Evolutionary conservation across 2,888 invertebrate species (phyloP), one percentile per base, ranked within the genome.

Genomic region (Pemphredon lugubris): DNA sequence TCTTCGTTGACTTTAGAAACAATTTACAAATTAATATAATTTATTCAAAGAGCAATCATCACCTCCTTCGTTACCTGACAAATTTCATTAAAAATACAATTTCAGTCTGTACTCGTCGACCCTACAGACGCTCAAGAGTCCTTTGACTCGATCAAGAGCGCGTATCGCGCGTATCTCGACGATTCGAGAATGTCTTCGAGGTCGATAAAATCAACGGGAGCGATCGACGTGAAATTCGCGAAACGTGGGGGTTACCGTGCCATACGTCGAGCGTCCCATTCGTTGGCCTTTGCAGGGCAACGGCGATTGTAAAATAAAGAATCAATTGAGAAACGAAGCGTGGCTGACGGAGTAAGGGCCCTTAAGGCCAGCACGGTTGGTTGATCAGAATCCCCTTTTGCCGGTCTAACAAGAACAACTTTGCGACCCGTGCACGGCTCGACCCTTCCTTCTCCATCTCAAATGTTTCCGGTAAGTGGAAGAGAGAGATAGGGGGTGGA

Each of bases 311-410:
- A 88, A 88, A 88, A 88, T 89, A 88, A 89, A 89, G 89, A 89
- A 89, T 89, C 88, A 88, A 89, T 89, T 81, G 89, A 84, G 87
- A 88, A 88, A 89, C 89, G 88, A 89, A 88, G 88, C 88, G 86
- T 87, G 85, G 77, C 84, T 76, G 73, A 63, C 53, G 79, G 74
- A 79, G 78, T 70, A 79, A 83, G 85, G 75, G 81, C 81, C 81
- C 83, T 80, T 82, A 78, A 82, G 81, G 79, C 79, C 72, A 48
- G 73, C 78, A 87, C 83, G 88, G 83, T 85, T 86, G 83, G 87
- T 86, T 86, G 88, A 82, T 81, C 83, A 81, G 83, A 75, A 84
- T 86, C 86, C 88, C 88, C 86, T 84, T 85, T 84, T 74, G 68
- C 74, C 63, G 78, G 81, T 77, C 84, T 89, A 88, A 88, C 87